Evolutionary conservation across 2,797 vertebrate genomes (phyloP).

Genomic region (Sebastes nivosus): DNA sequence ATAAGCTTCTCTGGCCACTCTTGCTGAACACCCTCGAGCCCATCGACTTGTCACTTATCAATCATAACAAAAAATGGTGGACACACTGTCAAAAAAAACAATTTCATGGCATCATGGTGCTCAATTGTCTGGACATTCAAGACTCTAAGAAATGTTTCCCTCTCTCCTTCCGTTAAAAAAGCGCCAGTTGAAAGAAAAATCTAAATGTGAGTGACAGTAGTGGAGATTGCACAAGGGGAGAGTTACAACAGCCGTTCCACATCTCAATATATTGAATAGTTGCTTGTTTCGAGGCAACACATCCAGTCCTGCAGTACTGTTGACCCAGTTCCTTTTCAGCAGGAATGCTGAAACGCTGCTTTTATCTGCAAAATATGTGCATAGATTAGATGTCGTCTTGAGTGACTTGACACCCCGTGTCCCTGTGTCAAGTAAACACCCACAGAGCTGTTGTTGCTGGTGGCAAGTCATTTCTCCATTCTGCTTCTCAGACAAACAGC

Average conservation of each 20-base stretch:
- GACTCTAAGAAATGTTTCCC: slow-evolving; percentile 13
- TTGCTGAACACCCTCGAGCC: not conserved
- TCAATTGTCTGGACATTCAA: slow-evolving; percentile 19
- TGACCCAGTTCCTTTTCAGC: not conserved
- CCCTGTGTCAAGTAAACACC: slow-evolving; percentile 55
- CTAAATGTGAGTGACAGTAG: slow-evolving; percentile 43
- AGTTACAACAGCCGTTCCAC: not conserved
- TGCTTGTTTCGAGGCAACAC: not conserved
- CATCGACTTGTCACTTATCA: slow-evolving; percentile 27
- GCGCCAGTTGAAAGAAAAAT: slow-evolving; percentile 19
- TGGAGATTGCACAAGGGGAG: slow-evolving; percentile 30
- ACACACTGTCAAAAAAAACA: slow-evolving; percentile 20
- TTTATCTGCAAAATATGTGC: slow-evolving; percentile 14
- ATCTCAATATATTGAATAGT: slow-evolving; percentile 13
- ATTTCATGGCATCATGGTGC: slow-evolving; percentile 25
- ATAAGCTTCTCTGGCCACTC: slow-evolving; percentile 1
- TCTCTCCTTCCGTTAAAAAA: slow-evolving; percentile 16
- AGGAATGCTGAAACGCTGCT: not conserved
- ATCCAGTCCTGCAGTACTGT: not conserved
- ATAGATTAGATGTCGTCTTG: slow-evolving; percentile 33
- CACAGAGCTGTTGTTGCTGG: slow-evolving; percentile 61
- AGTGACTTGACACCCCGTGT: slow-evolving; percentile 38
- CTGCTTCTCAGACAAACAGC: slow-evolving; percentile 63
- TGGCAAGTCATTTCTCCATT: slow-evolving; percentile 45
- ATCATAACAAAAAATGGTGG: slow-evolving; percentile 14